Evolutionary conservation across 2,113 vertebrate genomes (phyloP), one percentile per base, ranked within the genome.

Genomic region (Acanthochromis polyacanthus): DNA sequence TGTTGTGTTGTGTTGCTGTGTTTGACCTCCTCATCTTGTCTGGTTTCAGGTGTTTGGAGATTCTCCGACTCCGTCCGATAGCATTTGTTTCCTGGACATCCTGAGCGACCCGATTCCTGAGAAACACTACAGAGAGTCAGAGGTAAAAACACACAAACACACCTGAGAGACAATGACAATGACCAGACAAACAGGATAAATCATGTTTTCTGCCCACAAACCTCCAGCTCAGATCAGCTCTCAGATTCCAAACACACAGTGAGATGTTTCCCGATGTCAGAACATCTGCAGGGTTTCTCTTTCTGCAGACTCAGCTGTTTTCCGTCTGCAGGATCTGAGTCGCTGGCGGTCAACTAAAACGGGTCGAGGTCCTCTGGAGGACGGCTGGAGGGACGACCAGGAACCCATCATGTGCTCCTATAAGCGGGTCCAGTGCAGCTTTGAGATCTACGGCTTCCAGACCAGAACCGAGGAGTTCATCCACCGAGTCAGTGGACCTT

Each of bases 351-450:
- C 95, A 5, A 82, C 66, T 56, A 95, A 93, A 92, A 95, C 94
- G 0, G 88, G 92, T 52, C 90, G 95, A 22, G 95, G 95, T 43
- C 95, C 95, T 76, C 93, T 96, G 82, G 61, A 91, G 89, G 74
- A 90, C 3, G 91, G 90, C 67, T 96, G 95, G 95, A 93, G 81
- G 45, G 80, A 93, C 9, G 45, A 74, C 28, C 84, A 87, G 36
- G 25, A 83, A 45, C 95, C 95, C 60, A 91, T 96, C 68, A 96
- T 96, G 95, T 96, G 95, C 89, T 96, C 95, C 65, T 96, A 96
- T 66, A 96, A 96, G 89, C 91, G 90, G 85, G 94, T 96, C 46
- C 60, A 91, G 66, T 95, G 95, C 91, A 95, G 94, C 80, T 96
- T 96, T 15, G 95, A 96, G 78, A 93, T 96, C 11, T 96, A 94